These are phyloP conservation scores for Labroides dimidiatus DNA, from an alignment of 2,797 vertebrate species.

Conservation along the genomic window DNA sequence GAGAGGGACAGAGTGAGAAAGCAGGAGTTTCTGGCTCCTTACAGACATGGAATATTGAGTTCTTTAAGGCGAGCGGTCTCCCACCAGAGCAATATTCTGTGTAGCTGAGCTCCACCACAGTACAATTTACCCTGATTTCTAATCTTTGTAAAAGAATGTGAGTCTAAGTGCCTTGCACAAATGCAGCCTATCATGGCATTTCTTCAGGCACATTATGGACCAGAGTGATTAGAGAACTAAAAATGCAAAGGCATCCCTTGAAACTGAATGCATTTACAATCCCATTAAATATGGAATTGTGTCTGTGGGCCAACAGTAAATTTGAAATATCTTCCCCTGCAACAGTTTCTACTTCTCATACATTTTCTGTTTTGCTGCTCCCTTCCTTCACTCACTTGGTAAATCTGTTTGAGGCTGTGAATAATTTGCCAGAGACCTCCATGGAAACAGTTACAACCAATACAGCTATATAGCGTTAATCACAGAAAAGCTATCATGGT, in stretches of 20 bases:
- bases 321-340: slow-evolving; percentile 78
- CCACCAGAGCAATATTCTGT: slow-evolving; percentile 87
- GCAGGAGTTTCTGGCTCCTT: slow-evolving; percentile 33
- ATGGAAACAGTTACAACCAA: slow-evolving; percentile 63
- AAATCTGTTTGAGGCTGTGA: slow-evolving; percentile 76
- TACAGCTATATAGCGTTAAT: slow-evolving; percentile 70
- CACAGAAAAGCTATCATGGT: slow-evolving; percentile 48
- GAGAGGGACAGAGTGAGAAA: slow-evolving; percentile 6
- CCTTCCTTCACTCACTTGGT: slow-evolving; percentile 64
- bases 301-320: slow-evolving; percentile 85
- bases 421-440: slow-evolving; percentile 72
- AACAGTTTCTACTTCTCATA: slow-evolving; percentile 66
- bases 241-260: slow-evolving; percentile 84
- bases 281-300: slow-evolving; percentile 87
- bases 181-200: slow-evolving; percentile 76
- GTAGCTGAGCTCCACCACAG: slow-evolving; percentile 84
- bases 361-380: slow-evolving; percentile 64
- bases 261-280: slow-evolving; percentile 86
- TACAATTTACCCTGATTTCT: slow-evolving; percentile 94
- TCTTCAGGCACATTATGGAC: slow-evolving; percentile 84
- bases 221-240: slow-evolving; percentile 84
- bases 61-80: slow-evolving; percentile 80
- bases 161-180: slow-evolving; percentile 77
- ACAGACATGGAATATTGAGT: slow-evolving; percentile 67
- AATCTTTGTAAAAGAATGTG: slow-evolving; percentile 84